Evolutionary conservation across 2,113 vertebrate genomes (phyloP).

Genomic region (Kryptolebias marmoratus): DNA sequence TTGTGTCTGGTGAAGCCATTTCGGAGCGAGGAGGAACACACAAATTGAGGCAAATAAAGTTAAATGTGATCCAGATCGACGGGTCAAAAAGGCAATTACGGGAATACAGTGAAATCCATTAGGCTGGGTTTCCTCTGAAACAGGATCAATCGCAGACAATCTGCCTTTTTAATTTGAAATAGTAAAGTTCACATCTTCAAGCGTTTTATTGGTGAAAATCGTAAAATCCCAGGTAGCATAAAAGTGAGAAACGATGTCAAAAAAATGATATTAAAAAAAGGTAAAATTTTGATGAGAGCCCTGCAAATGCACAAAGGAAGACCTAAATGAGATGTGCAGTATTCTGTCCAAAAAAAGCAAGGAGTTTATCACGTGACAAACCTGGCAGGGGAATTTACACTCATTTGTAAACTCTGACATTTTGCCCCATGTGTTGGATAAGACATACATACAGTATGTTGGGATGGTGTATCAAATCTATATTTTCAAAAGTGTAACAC

Average conservation of each 20-base stretch:
- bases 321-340: neutral
- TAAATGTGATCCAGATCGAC: conserved; percentile 63
- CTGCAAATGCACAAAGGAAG: too few species aligned
- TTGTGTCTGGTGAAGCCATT: conserved; percentile 69
- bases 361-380: too few species aligned
- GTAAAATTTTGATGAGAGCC: neutral
- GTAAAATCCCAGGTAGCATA: neutral
- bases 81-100: conserved; percentile 40
- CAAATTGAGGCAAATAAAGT: conserved; percentile 62
- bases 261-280: neutral
- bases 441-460: too few species aligned
- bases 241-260: neutral
- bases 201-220: conserved; percentile 5
- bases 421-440: too few species aligned
- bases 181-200: conserved; percentile 22
- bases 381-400: neutral
- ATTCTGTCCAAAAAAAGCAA: neutral
- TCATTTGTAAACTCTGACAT: too few species aligned
- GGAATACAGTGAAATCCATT: conserved; percentile 25
- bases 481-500: too few species aligned
- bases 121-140: conserved; percentile 5
- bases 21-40: conserved; percentile 51
- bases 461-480: too few species aligned
- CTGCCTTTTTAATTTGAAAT: neutral
- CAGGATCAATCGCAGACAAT: conserved; percentile 13